Percentiles rank a stretch among this genome's conserved stretches.
These are phyloP conservation scores for Ophiodon elongatus DNA, from an alignment of 2,113 vertebrate species.

Conservation along the genomic window DNA sequence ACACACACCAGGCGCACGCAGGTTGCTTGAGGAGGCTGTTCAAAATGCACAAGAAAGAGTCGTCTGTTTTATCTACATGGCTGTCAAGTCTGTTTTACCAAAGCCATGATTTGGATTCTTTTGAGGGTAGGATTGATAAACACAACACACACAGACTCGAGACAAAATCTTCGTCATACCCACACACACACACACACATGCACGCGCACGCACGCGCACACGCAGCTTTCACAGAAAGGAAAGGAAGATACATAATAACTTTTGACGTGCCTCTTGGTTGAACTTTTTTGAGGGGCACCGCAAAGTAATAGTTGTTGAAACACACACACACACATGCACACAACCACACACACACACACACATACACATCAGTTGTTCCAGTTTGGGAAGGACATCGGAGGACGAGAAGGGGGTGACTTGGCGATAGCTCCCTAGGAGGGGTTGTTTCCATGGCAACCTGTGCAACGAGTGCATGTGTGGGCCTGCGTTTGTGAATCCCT, in stretches of 20 bases:
- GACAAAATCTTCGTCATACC: slow-evolving; percentile 9
- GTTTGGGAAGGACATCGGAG: slow-evolving; percentile 64
- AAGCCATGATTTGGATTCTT: not conserved
- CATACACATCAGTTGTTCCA: slow-evolving; percentile 46
- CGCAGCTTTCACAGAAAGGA: slow-evolving; percentile 17
- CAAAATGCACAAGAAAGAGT: not conserved
- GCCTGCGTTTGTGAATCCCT: slow-evolving; percentile 9
- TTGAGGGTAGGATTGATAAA: not conserved
- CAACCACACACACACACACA: slow-evolving; percentile 29
- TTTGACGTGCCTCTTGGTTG: slow-evolving; percentile 29
- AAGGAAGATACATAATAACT: slow-evolving; percentile 6
- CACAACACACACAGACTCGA: slow-evolving; percentile 28
- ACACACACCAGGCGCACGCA: not conserved
- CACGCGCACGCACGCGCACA: slow-evolving; percentile 29
- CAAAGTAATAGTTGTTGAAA: too few relatives aligned
- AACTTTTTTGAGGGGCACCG: slow-evolving; percentile 43
- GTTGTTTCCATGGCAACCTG: slow-evolving; percentile 61
- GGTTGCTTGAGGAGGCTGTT: slow-evolving; percentile 7
- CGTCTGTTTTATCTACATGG: not conserved
- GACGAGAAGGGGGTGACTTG: slow-evolving; percentile 45
- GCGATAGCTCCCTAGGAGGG: slow-evolving; percentile 38
- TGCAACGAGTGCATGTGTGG: slow-evolving; percentile 25
- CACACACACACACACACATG: slow-evolving; percentile 25
- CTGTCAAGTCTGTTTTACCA: not conserved
- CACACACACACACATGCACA: slow-evolving; percentile 29